Conservation (phyloP, 2,113 vertebrate species). For the Hemichromis elongatus region DNA sequence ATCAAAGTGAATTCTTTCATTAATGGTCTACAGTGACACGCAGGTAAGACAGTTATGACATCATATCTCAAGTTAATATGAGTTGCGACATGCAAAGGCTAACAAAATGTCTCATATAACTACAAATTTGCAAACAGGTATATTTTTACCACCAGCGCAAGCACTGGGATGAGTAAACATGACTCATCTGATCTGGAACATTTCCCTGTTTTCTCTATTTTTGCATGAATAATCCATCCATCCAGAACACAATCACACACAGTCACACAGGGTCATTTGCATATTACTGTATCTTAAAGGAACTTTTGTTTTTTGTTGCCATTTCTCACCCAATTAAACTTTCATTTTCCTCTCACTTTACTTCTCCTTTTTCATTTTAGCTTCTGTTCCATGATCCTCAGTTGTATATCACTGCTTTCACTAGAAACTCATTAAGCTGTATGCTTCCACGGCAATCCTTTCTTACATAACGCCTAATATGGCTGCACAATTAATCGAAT, state of each 20-base stretch:
- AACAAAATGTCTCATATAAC: background rate
- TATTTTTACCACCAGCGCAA: background rate
- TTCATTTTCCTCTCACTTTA: background rate
- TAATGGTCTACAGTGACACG: background rate
- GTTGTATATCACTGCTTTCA: background rate
- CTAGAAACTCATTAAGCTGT: background rate
- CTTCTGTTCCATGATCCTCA: background rate
- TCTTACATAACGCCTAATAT: background rate
- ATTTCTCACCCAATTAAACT: background rate
- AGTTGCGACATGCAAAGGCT: background rate
- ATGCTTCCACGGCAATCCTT: background rate
- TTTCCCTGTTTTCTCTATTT: conserved; percentile 1
- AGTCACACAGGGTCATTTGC: background rate
- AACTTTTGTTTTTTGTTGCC: background rate
- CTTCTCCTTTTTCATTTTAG: background rate
- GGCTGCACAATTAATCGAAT: background rate
- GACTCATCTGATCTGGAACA: background rate
- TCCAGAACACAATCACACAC: background rate
- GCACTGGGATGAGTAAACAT: background rate
- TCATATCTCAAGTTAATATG: background rate
- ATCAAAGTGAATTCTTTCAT: background rate
- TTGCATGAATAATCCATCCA: conserved; percentile 7
- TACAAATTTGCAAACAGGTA: background rate
- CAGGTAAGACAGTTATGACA: background rate
- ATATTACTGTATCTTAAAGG: background rate